phyloP scores from a whole-genome alignment of 2,888 invertebrate genomes.

The Clusia tigrina region DNA sequence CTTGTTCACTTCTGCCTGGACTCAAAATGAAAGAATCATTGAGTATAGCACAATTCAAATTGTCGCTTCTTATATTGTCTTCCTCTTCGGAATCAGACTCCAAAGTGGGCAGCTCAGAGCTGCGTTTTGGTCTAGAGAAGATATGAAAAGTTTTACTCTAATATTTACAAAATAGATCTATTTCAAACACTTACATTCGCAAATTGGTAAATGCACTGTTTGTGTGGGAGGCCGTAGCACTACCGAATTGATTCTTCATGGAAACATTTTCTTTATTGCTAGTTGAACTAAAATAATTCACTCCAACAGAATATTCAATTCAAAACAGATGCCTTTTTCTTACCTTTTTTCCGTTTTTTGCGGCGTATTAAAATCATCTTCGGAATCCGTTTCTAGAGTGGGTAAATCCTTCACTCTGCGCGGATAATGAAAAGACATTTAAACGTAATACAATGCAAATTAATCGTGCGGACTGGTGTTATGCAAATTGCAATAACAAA shows the following conservation, averaged over 20 bases:
- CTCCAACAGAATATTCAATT: neutral
- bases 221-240: constrained; percentile 13
- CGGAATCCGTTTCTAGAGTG: constrained; percentile 56
- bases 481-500: too few species aligned
- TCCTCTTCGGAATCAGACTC: constrained; percentile 60
- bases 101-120: constrained; percentile 55
- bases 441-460: too few species aligned
- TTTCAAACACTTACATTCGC: constrained; percentile 42
- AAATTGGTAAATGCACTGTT: constrained; percentile 30
- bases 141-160: too few species aligned
- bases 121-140: constrained; percentile 60
- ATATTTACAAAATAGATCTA: neutral
- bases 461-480: too few species aligned
- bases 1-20: constrained; percentile 38
- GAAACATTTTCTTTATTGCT: constrained; percentile 43
- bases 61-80: constrained; percentile 49
- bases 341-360: constrained; percentile 26
- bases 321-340: constrained; percentile 14
- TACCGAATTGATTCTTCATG: constrained; percentile 2
- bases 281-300: neutral
- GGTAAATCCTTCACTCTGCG: constrained; percentile 59
- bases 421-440: constrained; percentile 53
- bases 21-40: constrained; percentile 61
- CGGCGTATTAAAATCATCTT: constrained; percentile 55
- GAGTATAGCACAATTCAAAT: constrained; percentile 60